Evolutionary conservation across 2,888 invertebrate species (phyloP), one percentile per base, ranked within the genome.

Genomic region (Hydriomena furcata): DNA sequence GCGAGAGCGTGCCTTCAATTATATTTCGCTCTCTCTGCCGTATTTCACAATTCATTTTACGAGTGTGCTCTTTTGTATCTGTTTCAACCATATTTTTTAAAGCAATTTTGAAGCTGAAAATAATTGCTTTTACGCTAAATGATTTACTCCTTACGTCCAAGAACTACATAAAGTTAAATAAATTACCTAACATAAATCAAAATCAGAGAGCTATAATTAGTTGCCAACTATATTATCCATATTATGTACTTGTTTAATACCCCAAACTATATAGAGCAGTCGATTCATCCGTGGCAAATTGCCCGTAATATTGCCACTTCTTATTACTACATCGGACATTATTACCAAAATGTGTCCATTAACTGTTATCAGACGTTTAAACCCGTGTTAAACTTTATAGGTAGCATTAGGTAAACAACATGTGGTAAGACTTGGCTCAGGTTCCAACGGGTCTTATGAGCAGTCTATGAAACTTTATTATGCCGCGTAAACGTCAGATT

Each of bases 1-100:
- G 61, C 20, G 31, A 36, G 63, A 64, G 60, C 58, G 60, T 59
- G 54, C 64, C 55, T 61, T 60, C 60, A 61, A 59, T 60, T 57
- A 63, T 58, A 51, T 37, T 43, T 49, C 43, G 32, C 43, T 47
- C 42, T 38, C 47, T 58, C 64, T 61, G 64, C 71, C 65, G 66
- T 72, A 66, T 74, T 72, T 70, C 58, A 44, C 35, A 36, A 65
- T 31, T 38, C 30, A 42, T 48, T 49, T 47, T 32, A 32, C 30
- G 17, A 27, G 34, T 40, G 1, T 5, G 1, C 23, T 32, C 13
- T 13, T 32, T 24, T 5, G 7, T 8, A 31, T 30, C 11, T 21
- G 7, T 25, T n/a, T 17, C 2, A 17, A 2, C 17, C 17, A 4
- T 17, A 7, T 32, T 41, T 31, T 23, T 17, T 7, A 11, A 31